These are phyloP conservation scores for Chesias legatella DNA, from an alignment of 2,888 invertebrate genomes.

Conservation along the genomic window DNA sequence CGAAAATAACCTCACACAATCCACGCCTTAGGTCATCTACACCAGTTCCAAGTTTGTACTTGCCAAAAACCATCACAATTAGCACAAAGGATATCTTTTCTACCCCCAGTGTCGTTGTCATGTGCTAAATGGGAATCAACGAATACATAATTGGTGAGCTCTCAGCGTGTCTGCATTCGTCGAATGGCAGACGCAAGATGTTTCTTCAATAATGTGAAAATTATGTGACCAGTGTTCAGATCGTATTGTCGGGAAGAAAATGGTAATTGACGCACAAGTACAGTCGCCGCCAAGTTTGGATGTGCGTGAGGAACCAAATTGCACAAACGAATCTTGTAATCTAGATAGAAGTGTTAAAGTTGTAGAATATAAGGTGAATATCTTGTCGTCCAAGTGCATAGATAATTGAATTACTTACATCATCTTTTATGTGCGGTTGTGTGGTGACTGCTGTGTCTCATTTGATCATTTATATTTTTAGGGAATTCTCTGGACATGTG, in stretches of 20 bases:
- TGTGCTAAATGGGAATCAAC: constrained; percentile 25
- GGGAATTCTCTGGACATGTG: constrained; percentile 85
- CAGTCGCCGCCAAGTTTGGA: constrained; percentile 65
- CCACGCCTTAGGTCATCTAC: constrained; percentile 66
- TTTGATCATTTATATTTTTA: constrained; percentile 40
- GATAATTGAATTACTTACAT: constrained; percentile 17
- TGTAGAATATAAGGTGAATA: constrained; percentile 64
- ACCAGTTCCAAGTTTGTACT: constrained; percentile 50
- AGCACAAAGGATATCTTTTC: constrained; percentile 13
- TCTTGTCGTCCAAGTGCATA: constrained; percentile 1
- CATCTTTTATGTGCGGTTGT: constrained; percentile 4
- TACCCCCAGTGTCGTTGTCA: constrained; percentile 4
- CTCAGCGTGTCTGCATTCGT: constrained; percentile 10
- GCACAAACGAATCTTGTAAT: constrained; percentile 56
- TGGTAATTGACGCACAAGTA: constrained; percentile 76
- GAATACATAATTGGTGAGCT: constrained; percentile 6
- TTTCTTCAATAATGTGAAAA: constrained; percentile 39
- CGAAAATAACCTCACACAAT: constrained; percentile 69
- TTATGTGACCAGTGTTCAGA: constrained; percentile 52
- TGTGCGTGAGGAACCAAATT: constrained; percentile 45
- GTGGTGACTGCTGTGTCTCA: constrained; percentile 1
- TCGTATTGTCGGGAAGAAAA: constrained; percentile 60
- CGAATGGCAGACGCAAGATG: constrained; percentile 26
- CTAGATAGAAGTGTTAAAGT: constrained; percentile 52
- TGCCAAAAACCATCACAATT: constrained; percentile 21